Conservation (phyloP, 2,113 vertebrate species). For the Corythaixoides concolor region DNA sequence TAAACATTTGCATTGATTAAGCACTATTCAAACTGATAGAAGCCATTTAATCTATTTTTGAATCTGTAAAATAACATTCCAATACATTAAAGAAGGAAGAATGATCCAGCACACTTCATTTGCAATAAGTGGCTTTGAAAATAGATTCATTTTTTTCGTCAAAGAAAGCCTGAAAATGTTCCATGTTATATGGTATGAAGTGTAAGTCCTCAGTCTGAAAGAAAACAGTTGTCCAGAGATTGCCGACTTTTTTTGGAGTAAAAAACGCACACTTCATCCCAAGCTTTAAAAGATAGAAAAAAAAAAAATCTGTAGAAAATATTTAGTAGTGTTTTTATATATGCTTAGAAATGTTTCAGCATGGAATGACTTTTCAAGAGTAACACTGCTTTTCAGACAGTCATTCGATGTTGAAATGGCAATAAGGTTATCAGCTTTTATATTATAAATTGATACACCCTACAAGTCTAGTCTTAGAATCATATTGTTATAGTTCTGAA, state of each 20-base stretch:
- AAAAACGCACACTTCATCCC: rapidly evolving
- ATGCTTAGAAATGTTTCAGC: neutral
- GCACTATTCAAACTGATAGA: neutral
- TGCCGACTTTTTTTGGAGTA: neutral
- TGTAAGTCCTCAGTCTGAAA: neutral
- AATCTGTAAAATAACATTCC: neutral
- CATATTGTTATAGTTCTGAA: neutral
- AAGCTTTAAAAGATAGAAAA: neutral
- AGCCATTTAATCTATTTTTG: neutral
- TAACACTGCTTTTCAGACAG: slow-evolving; percentile 21
- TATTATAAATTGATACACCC: neutral
- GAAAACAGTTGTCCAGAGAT: neutral
- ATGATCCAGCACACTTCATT: neutral
- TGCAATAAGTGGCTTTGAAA: neutral
- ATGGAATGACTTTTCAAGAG: slow-evolving; percentile 8
- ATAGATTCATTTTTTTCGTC: neutral
- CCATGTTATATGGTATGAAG: neutral
- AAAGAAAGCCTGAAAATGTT: neutral
- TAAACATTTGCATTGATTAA: neutral
- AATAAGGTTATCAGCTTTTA: neutral
- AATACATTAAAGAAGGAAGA: neutral
- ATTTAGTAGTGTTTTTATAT: neutral
- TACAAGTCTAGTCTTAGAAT: neutral
- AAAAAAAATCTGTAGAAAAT: neutral
- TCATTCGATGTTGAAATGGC: neutral